Evolutionary conservation across 2,797 vertebrate genomes (phyloP), one percentile per base, ranked within the genome.

Genomic region (Selene dorsalis): DNA sequence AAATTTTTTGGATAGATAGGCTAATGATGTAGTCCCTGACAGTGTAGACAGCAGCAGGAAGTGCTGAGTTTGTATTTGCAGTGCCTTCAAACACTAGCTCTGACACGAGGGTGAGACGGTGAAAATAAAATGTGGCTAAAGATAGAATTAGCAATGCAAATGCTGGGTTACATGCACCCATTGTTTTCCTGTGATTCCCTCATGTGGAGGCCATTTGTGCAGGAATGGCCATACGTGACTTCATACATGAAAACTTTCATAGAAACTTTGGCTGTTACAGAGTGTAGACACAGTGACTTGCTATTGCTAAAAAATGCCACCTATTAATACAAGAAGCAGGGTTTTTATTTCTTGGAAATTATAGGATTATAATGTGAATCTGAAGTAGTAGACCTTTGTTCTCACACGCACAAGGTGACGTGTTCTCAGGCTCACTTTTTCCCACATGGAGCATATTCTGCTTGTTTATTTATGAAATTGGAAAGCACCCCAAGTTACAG

Each of bases 381-480:
- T 52, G 6, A 6, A 26, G 6, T 53, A 53, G 14, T 26, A 35
- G 52, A 52, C 12, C 6, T 26, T 32, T 22, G 30, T 60, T 20
- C 13, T 10, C 41, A 6, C 7, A 6, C 45, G 28, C 10, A 14
- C 32, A 20, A 1, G n/a, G n/a, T 35, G 26, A 18, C 16, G 7
- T 4, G 17, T 26, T 41, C 14, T 26, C 24, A 32, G 18, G 32
- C 38, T 60, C 53, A 41, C 6, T 11, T 48, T 67, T 67, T 18
- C 47, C 41, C 63, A 68, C 62, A 69, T 71, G 41, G 13, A 73
- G 52, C 20, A 41, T 26, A 30, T 65, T 41, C 30, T 55, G 0
- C 2, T 3, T 89, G 67, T 73, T 85, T 82, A 68, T 85, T 52
- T 61, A 30, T 70, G 9, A 52, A 69, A 76, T 12, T 20, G 72